Evolutionary conservation across 1,140 invertebrate species (phyloP), one percentile per base, ranked within the genome.

Genomic region (Sitophilus oryzae): DNA sequence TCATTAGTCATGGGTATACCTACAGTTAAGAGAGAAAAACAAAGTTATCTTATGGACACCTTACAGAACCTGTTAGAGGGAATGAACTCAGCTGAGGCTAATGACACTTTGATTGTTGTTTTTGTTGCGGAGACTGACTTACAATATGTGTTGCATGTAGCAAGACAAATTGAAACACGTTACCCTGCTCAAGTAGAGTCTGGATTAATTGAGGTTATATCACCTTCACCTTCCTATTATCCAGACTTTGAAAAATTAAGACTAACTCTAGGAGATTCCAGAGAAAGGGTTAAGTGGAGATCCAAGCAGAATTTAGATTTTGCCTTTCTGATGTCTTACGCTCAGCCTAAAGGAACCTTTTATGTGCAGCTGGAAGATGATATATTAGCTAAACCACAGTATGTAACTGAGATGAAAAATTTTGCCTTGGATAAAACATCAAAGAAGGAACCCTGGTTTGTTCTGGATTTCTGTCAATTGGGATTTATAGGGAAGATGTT

Each of bases 241-340:
- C 94, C 95, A 0, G 82, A 96, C 70, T 81, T 96, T 48, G 77
- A 88, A 23, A 81, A 81, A 34, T 64, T 94, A 20, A 79, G 81
- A 11, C 76, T 83, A 18, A 95, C 91, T 0, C 75, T 96, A 2
- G 93, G 93, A 0, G 94, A 97, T 73, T 82, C 91, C 2, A 76
- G 82, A 52, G 91, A 96, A 66, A 78, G 94, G 20, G 90, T 96
- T 0, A 79, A 86, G 60, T 98, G 95, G 95, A 77, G 94, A 41
- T 93, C 93, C 1, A 98, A 98, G 69, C 95, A 98, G 73, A 97
- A 97, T 73, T 76, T 96, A 37, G 95, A 98, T 71, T 95, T 91
- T 73, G 88, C 93, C 4, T 98, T 93, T 72, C 76, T 98, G 0
- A 98, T 98, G 95, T 88, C 94, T 58, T 97, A 96, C 70, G 87